Evolutionary conservation across 64 coral and sea anemone species (phyloP).

Genomic region (Montipora sp.): DNA sequence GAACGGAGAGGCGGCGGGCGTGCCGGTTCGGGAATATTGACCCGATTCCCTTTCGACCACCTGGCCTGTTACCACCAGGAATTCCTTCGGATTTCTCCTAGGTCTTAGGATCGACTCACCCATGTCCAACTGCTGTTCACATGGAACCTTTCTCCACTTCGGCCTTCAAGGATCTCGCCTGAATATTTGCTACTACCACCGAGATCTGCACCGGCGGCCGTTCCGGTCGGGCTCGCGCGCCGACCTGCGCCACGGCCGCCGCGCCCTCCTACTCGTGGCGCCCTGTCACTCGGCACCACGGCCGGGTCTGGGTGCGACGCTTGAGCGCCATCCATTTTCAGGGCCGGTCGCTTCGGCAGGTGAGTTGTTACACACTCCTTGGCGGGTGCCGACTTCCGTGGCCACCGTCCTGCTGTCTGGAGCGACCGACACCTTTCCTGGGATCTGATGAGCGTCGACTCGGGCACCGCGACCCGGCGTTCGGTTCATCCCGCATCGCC

Average conservation of each 20-base stretch:
- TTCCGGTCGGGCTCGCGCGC: neutral
- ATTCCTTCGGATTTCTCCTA: constrained; percentile 52
- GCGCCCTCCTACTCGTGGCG: too few relatives aligned
- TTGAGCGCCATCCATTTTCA: constrained; percentile 77
- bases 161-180: constrained; percentile 42
- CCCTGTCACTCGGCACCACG: too few relatives aligned
- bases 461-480: constrained; percentile 63
- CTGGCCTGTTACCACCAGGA: neutral
- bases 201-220: neutral
- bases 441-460: constrained; percentile 62
- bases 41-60: constrained; percentile 70
- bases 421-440: constrained; percentile 47
- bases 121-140: constrained; percentile 45
- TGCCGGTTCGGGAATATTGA: constrained; percentile 70
- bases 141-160: constrained; percentile 48
- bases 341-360: constrained; percentile 58
- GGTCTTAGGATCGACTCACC: constrained; percentile 65
- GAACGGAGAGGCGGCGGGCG: neutral
- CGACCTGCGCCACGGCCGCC: too few relatives aligned
- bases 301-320: constrained; percentile 42
- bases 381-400: constrained; percentile 47
- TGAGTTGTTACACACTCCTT: constrained; percentile 64
- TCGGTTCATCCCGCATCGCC: constrained; percentile 87
- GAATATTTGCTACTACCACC: constrained; percentile 62
- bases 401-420: constrained; percentile 70